Percentiles rank a stretch among this genome's conserved stretches.
Conservation (phyloP, 2,113 vertebrate genomes). For the Syngnathus typhle region DNA sequence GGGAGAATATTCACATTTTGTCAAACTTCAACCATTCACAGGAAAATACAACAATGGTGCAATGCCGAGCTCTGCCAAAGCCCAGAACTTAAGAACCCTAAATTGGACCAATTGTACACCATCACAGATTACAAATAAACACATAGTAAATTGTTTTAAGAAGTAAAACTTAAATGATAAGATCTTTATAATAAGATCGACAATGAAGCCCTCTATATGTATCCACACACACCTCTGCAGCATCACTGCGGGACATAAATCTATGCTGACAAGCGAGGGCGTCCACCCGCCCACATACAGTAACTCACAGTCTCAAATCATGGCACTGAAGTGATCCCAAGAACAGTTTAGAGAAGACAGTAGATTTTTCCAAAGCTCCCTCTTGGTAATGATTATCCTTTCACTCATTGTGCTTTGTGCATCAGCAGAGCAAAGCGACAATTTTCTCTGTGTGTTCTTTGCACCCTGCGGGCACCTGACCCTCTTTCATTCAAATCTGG, state of each 20-base stretch:
- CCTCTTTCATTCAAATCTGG: not conserved
- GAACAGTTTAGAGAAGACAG: conserved; percentile 56
- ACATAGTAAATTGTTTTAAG: not conserved
- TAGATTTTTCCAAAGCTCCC: conserved; percentile 33
- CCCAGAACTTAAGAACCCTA: too few relatives aligned
- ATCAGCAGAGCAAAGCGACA: conserved; percentile 3
- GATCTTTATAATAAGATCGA: not conserved
- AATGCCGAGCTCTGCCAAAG: not conserved
- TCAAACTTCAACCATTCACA: not conserved
- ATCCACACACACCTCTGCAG: conserved; percentile 31
- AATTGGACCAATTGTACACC: not conserved
- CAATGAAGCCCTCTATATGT: conserved; percentile 1
- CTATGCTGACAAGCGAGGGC: conserved; percentile 25
- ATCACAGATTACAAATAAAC: not conserved
- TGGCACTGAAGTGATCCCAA: conserved; percentile 25
- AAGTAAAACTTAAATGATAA: not conserved
- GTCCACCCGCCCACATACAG: conserved; percentile 15
- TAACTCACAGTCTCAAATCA: conserved; percentile 31
- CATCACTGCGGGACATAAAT: conserved; percentile 51
- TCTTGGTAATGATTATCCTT: conserved; percentile 41
- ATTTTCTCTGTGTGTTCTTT: conserved; percentile 24
- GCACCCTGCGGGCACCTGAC: conserved; percentile 16
- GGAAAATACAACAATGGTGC: not conserved
- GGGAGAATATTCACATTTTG: not conserved
- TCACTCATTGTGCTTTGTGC: conserved; percentile 49